A percentile compares a stretch with the other conserved stretches of the same genome.
Evolutionary conservation across 2,113 vertebrate species (phyloP).

Genomic region (Cathartes aura): DNA sequence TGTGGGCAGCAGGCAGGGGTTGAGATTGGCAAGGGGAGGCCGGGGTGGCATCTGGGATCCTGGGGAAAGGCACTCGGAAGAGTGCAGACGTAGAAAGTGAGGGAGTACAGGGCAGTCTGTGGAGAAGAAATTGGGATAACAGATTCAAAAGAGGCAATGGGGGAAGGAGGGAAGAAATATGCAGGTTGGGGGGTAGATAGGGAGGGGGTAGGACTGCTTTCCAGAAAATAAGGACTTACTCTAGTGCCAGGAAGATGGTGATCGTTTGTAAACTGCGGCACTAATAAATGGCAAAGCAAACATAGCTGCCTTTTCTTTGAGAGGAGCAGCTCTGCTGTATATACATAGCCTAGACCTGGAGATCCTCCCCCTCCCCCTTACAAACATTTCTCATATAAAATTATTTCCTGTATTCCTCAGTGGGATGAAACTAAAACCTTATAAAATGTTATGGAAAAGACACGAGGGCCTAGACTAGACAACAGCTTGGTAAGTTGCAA

Average conservation of each 20-base stretch:
- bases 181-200: background rate
- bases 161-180: background rate
- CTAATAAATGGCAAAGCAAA: background rate
- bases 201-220: background rate
- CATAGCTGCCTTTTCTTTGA: background rate
- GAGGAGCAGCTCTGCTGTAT: background rate
- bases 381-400: background rate
- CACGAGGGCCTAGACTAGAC: background rate
- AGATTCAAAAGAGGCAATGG: background rate
- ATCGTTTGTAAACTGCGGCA: background rate
- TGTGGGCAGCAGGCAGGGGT: background rate
- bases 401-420: background rate
- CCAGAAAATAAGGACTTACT: background rate
- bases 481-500: background rate
- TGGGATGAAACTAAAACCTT: background rate
- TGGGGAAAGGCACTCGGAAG: background rate
- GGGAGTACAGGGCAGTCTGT: background rate
- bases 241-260: background rate
- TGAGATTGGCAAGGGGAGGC: background rate
- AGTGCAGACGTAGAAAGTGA: background rate
- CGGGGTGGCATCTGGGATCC: background rate
- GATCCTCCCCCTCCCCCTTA: background rate
- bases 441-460: background rate
- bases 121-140: background rate
- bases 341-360: background rate